These are phyloP conservation scores for Notechis scutatus DNA, from an alignment of 2,113 vertebrate species.

Conservation along the genomic window DNA sequence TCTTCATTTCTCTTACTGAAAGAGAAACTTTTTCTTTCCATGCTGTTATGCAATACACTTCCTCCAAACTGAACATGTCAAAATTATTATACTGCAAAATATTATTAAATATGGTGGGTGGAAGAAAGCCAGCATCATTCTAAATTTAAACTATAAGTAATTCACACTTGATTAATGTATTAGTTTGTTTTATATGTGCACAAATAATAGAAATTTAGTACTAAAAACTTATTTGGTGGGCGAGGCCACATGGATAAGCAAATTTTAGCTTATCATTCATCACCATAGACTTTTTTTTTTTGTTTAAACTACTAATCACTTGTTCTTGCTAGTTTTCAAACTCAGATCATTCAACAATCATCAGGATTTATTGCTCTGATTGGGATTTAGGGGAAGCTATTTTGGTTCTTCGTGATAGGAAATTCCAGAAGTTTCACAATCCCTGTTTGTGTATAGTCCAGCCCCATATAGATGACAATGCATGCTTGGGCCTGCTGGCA, in stretches of 20 bases:
- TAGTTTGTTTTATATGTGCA: neutral
- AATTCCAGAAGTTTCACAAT: neutral
- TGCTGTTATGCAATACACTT: neutral
- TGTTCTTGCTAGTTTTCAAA: neutral
- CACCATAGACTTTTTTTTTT: neutral
- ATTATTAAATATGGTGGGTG: neutral
- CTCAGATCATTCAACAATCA: fast-evolving
- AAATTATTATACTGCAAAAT: neutral
- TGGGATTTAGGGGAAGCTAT: neutral
- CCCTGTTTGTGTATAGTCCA: neutral
- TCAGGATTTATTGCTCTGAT: neutral
- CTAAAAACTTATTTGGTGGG: neutral
- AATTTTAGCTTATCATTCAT: neutral
- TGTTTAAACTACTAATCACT: neutral
- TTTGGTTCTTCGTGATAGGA: neutral
- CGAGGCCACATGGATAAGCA: neutral
- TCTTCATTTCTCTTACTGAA: fast-evolving
- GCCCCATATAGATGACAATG: fast-evolving
- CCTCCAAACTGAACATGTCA: neutral
- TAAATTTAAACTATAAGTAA: neutral
- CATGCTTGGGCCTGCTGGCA: neutral
- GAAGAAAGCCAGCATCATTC: neutral
- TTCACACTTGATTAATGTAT: neutral
- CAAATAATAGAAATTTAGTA: neutral
- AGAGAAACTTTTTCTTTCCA: neutral